Evolutionary conservation across 2,113 vertebrate species (phyloP), one percentile per base, ranked within the genome.

Genomic region (Narcine bancroftii): DNA sequence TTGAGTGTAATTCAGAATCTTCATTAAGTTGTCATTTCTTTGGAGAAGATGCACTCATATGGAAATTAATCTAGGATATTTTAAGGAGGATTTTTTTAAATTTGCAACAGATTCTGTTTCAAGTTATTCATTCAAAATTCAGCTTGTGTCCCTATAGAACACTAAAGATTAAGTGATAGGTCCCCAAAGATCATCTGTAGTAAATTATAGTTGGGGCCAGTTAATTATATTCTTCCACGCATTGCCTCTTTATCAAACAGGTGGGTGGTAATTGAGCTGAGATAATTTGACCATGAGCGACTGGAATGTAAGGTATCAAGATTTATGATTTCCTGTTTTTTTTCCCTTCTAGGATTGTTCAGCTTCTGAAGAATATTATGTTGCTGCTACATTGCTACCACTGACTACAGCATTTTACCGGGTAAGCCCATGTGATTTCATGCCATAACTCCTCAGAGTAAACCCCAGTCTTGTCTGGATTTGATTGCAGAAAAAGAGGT

Each of bases 391-490:
- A 0, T 94, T 99, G 92, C 96, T 99, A 79, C 98, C 99, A 92
- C 95, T 99, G 93, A 98, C 97, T 0, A 98, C 98, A 92, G 98
- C 97, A 92, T 99, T 99, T 95, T 99, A 98, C 93, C 96, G 98
- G 97, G 99, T 99, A 95, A 98, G 98, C 92, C 87, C 73, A 76
- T 76, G 69, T 87, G 72, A 92, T 76, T 93, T 81, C 87, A 92
- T 45, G 60, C 85, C 29, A 45, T 47, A 92, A 63, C 65, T 81
- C 69, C 91, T 47, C 24, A 33, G 65, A 26, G 39, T 24, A 91
- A 66, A 17, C 13, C n/a, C 42, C 45, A 29, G 39, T 69, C 65
- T 91, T 66, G 87, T 69, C 87, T 91, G 87, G 63, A 91, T 69
- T 91, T 91, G 19, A 91, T 66, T 66, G 63, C 63, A 66, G 39